A percentile compares a stretch with the other conserved stretches of the same genome.
Evolutionary conservation across 2,113 vertebrate genomes (phyloP).

Genomic region (Microcebus griseorufus): DNA sequence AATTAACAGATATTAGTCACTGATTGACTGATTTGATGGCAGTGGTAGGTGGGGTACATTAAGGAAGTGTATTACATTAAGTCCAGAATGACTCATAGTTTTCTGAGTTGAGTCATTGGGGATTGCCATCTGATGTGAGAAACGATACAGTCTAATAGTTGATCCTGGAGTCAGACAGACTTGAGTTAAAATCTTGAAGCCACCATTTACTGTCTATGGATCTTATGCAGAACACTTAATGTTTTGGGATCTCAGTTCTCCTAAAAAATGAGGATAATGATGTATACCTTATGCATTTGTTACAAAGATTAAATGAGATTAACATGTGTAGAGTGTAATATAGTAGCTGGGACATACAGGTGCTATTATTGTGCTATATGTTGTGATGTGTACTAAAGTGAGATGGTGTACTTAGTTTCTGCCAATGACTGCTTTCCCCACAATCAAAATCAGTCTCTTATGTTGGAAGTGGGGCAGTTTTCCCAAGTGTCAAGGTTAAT

Average conservation of each 20-base stretch:
- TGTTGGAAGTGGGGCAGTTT: not conserved
- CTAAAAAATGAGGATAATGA: not conserved
- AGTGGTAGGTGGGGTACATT: not conserved
- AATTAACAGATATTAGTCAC: slow-evolving; percentile 11
- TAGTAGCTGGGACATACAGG: not conserved
- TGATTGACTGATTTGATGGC: not conserved
- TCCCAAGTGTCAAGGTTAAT: not conserved
- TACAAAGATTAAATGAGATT: slow-evolving; percentile 20
- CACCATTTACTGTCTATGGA: not conserved
- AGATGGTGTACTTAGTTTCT: not conserved
- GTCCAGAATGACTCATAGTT: not conserved
- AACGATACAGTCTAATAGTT: not conserved
- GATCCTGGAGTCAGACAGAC: not conserved
- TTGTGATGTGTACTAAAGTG: not conserved
- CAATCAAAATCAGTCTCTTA: slow-evolving; percentile 1
- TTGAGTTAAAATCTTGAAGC: not conserved
- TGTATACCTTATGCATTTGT: not conserved
- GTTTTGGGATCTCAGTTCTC: not conserved
- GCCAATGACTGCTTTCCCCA: not conserved
- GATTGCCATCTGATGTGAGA: not conserved
- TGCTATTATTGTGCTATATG: not conserved
- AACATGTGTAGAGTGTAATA: not conserved
- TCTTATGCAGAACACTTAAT: not conserved
- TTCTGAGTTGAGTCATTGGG: slow-evolving; percentile 7
- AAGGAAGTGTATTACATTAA: slow-evolving; percentile 28